Conservation (phyloP, 2,797 vertebrate species). For the Prunella strophiata region DNA sequence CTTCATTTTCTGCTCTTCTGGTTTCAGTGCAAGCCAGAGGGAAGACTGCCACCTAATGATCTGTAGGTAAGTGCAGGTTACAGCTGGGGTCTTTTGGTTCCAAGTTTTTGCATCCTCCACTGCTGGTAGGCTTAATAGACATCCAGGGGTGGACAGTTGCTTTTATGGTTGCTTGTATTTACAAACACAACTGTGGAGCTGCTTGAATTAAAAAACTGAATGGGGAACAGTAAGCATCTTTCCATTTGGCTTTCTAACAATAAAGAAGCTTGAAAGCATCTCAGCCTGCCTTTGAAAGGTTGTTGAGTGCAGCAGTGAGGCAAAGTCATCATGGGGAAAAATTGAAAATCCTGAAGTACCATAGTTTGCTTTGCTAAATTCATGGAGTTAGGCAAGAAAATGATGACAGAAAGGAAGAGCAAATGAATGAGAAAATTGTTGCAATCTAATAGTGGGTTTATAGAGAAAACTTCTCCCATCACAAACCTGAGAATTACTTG, state of each 20-base stretch:
- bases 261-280: not conserved
- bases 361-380: slow-evolving; percentile 47
- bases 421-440: not conserved
- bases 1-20: not conserved
- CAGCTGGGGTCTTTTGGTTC: not conserved
- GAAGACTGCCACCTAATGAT: slow-evolving; percentile 58
- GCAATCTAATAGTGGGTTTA: not conserved
- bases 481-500: slow-evolving; percentile 5
- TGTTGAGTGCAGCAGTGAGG: not conserved
- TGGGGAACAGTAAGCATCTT: not conserved
- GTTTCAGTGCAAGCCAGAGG: slow-evolving; percentile 2
- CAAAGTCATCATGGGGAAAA: not conserved
- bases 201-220: not conserved
- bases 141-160: not conserved
- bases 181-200: not conserved
- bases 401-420: not conserved
- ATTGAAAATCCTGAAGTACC: not conserved
- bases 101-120: not conserved
- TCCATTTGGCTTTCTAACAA: not conserved
- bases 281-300: slow-evolving; percentile 25
- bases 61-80: not conserved
- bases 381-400: not conserved
- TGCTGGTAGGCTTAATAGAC: not conserved
- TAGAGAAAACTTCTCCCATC: not conserved
- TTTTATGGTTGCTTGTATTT: slow-evolving; percentile 24